Conservation (phyloP, 2,888 invertebrate species). For the Miltochrista miniata region DNA sequence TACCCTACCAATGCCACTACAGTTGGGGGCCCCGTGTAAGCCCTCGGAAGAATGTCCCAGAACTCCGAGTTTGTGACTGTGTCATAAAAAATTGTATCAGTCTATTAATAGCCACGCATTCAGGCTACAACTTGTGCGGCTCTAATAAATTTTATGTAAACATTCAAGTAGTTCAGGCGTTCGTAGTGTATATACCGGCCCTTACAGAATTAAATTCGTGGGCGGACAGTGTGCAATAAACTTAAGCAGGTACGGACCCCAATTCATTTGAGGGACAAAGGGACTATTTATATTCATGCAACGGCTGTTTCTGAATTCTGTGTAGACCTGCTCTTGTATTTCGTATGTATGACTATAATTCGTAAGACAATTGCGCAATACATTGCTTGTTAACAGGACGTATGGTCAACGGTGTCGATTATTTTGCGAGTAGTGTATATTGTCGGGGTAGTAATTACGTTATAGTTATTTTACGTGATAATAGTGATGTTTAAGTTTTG, state of each 20-base stretch:
- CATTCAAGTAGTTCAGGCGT: neutral
- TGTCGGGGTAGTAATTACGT: neutral
- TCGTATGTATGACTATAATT: neutral
- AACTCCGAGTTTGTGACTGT: too few relatives aligned
- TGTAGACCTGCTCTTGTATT: neutral
- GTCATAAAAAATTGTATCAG: too few relatives aligned
- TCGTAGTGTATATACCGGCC: neutral
- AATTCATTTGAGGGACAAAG: slow-evolving; percentile 24
- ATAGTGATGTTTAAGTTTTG: neutral
- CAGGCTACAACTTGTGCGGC: neutral
- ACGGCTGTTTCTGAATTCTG: slow-evolving; percentile 8
- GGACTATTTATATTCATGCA: slow-evolving; percentile 28
- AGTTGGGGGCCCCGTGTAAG: too few relatives aligned
- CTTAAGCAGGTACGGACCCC: slow-evolving; percentile 18
- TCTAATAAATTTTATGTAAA: neutral
- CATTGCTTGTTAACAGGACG: neutral
- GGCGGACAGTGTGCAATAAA: slow-evolving; percentile 14
- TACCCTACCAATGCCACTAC: too few relatives aligned
- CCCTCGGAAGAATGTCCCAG: too few relatives aligned
- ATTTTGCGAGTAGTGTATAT: neutral
- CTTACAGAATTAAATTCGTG: slow-evolving; percentile 2
- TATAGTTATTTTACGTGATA: neutral
- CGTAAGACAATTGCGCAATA: neutral
- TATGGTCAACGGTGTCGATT: neutral
- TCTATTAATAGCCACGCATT: neutral